Conservation (phyloP, 2,113 vertebrate species). For the Orycteropus afer region DNA sequence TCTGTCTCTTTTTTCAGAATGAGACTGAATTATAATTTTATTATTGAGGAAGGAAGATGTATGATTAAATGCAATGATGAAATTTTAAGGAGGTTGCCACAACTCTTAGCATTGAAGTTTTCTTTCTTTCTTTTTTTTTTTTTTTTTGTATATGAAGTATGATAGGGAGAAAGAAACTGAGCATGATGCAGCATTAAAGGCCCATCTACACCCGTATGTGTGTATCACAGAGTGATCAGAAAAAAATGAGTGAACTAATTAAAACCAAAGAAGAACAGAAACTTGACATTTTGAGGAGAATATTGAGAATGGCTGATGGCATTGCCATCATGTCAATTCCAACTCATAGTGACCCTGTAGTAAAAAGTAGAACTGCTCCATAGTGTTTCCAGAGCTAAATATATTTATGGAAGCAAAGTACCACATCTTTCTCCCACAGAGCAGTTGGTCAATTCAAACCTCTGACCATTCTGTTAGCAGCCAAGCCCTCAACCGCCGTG, state of each 20-base stretch:
- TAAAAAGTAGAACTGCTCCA: not conserved
- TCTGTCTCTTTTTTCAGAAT: constrained; percentile 43
- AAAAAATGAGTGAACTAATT: not conserved
- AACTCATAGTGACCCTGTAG: not conserved
- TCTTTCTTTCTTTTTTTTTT: too few species aligned
- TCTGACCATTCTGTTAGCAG: not conserved
- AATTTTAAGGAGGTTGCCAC: not conserved
- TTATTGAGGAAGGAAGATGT: not conserved
- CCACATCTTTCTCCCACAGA: not conserved
- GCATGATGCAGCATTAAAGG: not conserved
- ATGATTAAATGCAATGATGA: constrained; percentile 1
- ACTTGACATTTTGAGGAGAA: not conserved
- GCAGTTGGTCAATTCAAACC: not conserved
- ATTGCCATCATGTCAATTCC: not conserved
- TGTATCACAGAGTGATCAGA: not conserved
- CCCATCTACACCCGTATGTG: not conserved
- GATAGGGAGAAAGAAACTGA: not conserved
- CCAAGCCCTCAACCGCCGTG: not conserved
- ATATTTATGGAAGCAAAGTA: not conserved
- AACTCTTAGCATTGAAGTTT: constrained; percentile 35
- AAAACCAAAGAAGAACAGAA: not conserved
- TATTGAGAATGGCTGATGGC: not conserved
- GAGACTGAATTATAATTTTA: not conserved
- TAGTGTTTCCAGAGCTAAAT: not conserved
- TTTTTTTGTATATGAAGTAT: not conserved